These are phyloP conservation scores for Oncopodura yosiiana DNA, from an alignment of 1,140 invertebrate genomes.

Conservation along the genomic window DNA sequence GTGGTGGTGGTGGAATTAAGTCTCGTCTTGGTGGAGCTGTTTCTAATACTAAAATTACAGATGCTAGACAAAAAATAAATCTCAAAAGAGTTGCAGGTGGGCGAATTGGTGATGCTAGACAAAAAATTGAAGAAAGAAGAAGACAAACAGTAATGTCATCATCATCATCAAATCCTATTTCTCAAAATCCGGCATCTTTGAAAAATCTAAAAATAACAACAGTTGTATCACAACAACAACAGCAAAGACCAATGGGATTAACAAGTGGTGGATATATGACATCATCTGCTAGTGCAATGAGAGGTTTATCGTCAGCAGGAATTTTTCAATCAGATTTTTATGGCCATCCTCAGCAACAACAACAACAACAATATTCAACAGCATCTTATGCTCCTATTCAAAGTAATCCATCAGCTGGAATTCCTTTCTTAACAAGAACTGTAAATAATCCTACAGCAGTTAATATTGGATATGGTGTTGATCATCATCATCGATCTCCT, in stretches of 20 bases:
- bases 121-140: constrained; percentile 23
- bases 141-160: constrained; percentile 7
- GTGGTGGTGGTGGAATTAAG: background rate
- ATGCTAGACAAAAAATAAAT: constrained; percentile 29
- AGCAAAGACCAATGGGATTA: background rate
- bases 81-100: constrained; percentile 23
- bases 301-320: background rate
- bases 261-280: constrained; percentile 4
- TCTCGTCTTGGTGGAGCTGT: background rate
- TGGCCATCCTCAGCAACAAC: background rate
- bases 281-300: no score
- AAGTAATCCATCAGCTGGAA: background rate
- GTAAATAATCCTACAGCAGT: constrained; percentile 18
- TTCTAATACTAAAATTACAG: constrained; percentile 11
- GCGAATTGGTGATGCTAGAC: constrained; percentile 18
- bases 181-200: background rate
- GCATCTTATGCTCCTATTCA: background rate
- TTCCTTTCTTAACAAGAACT: constrained; percentile 16
- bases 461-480: background rate
- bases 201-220: constrained; percentile 26
- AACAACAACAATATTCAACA: background rate
- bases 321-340: constrained; percentile 3
- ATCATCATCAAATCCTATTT: no score
- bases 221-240: background rate
- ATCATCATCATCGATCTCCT: constrained; percentile 2